Evolutionary conservation across 2,797 vertebrate genomes (phyloP).

Genomic region (Meriones psammophilus): DNA sequence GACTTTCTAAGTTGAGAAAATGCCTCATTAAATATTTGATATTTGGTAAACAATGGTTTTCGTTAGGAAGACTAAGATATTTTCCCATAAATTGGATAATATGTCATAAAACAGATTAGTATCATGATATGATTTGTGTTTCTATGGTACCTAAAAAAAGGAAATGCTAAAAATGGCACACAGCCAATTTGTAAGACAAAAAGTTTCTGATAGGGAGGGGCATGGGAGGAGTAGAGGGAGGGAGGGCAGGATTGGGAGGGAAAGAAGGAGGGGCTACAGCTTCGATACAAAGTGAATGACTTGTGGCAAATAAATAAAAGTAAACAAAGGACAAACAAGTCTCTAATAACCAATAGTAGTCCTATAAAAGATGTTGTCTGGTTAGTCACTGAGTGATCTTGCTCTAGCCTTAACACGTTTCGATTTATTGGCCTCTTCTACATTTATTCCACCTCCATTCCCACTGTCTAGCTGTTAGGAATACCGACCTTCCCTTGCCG

Average conservation of each 20-base stretch:
- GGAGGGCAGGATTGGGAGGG: too few species aligned
- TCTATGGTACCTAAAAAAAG: neutral
- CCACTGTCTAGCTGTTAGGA: constrained; percentile 94
- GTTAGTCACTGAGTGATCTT: neutral
- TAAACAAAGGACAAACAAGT: too few species aligned
- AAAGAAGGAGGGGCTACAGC: too few species aligned
- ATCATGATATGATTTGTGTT: neutral
- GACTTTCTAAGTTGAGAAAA: neutral
- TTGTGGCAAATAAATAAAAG: too few species aligned
- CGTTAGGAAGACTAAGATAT: neutral
- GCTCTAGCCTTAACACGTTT: neutral
- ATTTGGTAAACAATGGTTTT: constrained; percentile 11
- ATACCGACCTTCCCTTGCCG: constrained; percentile 94
- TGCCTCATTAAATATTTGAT: neutral
- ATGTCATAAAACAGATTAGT: constrained; percentile 14
- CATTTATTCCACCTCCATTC: constrained; percentile 91
- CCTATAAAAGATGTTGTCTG: neutral
- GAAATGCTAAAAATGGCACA: neutral
- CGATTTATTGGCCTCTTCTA: neutral
- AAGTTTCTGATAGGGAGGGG: neutral
- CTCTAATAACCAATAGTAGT: neutral
- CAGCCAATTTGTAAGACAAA: neutral
- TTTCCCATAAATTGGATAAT: neutral
- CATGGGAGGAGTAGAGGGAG: too few species aligned
- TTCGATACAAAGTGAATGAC: too few species aligned